Base-by-base conservation (phyloP, 2,888 invertebrate genomes). In the Adelphocoris suturalis region DNA sequence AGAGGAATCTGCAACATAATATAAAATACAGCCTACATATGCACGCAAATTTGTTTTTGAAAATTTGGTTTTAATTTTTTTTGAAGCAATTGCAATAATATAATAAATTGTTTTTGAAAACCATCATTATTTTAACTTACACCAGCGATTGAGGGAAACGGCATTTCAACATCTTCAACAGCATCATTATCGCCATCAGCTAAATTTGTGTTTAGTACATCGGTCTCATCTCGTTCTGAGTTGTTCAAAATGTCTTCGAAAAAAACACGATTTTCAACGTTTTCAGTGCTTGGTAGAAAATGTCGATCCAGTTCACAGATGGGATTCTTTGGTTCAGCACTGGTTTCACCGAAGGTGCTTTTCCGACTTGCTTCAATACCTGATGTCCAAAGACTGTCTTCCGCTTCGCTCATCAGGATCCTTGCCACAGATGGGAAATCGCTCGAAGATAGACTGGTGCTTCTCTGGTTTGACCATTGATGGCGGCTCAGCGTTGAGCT, bases 391-490 rank as follows among this genome's bases (percentile, higher is more conserved):
- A 12, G 19, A 19, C 48, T 11, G 11, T n/a, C 52, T 19, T 48
- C 81, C 9, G 48, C 81, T 7, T 23, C 28, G 57, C 37, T 85
- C 28, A 11, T n/a, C 37, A 85, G 82, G 55, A 85, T 85, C 11
- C 61, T 27, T 11, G 85, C 57, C 4, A 85, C 85, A 11, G 85
- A 85, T 7, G 37, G 61, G 0, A 13, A 5, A 3, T 85, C 85
- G 12, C 48, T 82, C n/a, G 37, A 27, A 16, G 78, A 78, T n/a
- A 47, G 9, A 7, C 19, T 78, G 78, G 23, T 7, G 12, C 78
- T 78, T 46, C 47, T 46, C 37, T 47, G 82, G 52, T 82, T 82
- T n/a, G 82, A 52, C 82, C 82, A 52, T 23, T 82, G 52, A 27
- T 52, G 82, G 1, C 82, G 5, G 52, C 82, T 82, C 23, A 82